Percentiles rank a stretch among this genome's conserved stretches.
Conservation (phyloP, 1,140 invertebrate genomes). For the Anthonomus grandis region DNA sequence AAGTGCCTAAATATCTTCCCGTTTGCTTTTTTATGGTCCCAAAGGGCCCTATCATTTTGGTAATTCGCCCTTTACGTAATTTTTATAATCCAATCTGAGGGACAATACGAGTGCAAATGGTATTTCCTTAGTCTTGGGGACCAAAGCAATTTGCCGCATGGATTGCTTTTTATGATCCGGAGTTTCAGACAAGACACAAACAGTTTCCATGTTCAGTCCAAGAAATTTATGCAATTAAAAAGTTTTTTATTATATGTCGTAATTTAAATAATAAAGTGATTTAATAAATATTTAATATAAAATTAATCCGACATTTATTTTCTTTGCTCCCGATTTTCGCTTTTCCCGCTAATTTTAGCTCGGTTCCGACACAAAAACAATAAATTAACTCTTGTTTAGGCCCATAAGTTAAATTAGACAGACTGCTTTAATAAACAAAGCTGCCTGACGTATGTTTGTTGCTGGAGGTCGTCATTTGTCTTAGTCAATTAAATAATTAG, state of each 20-base stretch:
- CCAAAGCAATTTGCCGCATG: conserved; percentile 6
- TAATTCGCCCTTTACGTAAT: conserved; percentile 15
- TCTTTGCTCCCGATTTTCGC: too few relatives aligned
- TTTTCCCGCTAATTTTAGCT: not conserved
- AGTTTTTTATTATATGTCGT: too few relatives aligned
- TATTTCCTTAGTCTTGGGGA: conserved; percentile 5
- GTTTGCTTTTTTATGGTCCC: conserved; percentile 7
- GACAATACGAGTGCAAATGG: conserved; percentile 13
- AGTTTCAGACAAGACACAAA: not conserved
- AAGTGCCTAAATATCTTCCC: too few relatives aligned
- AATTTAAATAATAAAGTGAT: not conserved
- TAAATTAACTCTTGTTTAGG: conserved; percentile 19
- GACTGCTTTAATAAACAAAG: conserved; percentile 18
- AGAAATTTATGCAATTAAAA: too few relatives aligned
- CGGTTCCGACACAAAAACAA: conserved; percentile 3
- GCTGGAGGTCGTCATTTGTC: conserved; percentile 21
- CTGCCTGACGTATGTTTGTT: conserved; percentile 7
- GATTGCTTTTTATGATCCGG: conserved; percentile 5
- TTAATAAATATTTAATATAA: not conserved
- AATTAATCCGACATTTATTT: too few relatives aligned
- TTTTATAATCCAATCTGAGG: conserved; percentile 10
- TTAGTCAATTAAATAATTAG: not conserved
- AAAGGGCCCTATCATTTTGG: conserved; percentile 1
- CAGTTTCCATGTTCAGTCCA: too few relatives aligned
- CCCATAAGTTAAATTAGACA: conserved; percentile 11